These are phyloP conservation scores for Plusia festucae DNA, from an alignment of 2,888 invertebrate species.

Conservation along the genomic window DNA sequence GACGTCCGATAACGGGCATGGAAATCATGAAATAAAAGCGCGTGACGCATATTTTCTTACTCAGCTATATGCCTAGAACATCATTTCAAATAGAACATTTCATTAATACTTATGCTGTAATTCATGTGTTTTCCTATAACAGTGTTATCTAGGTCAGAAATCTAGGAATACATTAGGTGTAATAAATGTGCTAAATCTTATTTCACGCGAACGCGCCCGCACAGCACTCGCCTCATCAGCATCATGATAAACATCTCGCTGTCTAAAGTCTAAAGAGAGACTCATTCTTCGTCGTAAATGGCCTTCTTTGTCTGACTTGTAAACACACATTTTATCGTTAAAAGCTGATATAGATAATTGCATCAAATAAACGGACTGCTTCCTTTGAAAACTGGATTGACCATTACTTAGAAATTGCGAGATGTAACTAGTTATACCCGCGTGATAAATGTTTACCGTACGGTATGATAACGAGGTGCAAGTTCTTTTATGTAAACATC, in stretches of 20 bases:
- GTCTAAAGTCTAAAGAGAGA: slow-evolving; percentile 25
- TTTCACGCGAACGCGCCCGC: slow-evolving; percentile 38
- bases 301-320: slow-evolving; percentile 30
- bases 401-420: slow-evolving; percentile 40
- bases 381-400: slow-evolving; percentile 46
- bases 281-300: slow-evolving; percentile 23
- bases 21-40: slow-evolving; percentile 1
- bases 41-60: not conserved
- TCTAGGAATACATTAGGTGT: slow-evolving; percentile 29
- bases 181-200: slow-evolving; percentile 32
- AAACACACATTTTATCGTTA: slow-evolving; percentile 20
- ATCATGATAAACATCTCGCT: slow-evolving; percentile 41
- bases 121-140: not conserved
- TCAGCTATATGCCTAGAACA: too few species aligned
- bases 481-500: slow-evolving; percentile 21
- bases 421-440: slow-evolving; percentile 27
- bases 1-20: slow-evolving; percentile 2
- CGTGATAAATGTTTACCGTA: slow-evolving; percentile 37
- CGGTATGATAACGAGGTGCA: slow-evolving; percentile 37
- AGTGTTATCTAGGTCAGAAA: not conserved
- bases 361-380: slow-evolving; percentile 37
- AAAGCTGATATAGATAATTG: slow-evolving; percentile 30
- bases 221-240: slow-evolving; percentile 26
- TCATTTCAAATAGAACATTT: too few species aligned
- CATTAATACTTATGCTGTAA: too few species aligned